A percentile compares a stretch with the other conserved stretches of the same genome.
Conservation (phyloP, 2,797 vertebrate genomes). For the Acrocephalus scirpaceus region DNA sequence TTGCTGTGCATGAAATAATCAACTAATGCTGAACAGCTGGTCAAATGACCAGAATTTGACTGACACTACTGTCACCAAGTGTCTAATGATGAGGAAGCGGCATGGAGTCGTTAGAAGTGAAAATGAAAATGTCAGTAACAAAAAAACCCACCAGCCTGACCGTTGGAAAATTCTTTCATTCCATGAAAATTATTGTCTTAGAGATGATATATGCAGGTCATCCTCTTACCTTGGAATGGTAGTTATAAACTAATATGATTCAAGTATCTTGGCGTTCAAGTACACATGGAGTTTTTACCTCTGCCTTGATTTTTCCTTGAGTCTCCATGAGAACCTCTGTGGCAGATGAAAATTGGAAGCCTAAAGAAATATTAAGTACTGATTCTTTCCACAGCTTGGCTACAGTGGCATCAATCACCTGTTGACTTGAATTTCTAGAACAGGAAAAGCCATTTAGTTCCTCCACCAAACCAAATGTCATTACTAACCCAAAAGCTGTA, state of each 20-base stretch:
- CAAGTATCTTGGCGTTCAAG: not conserved
- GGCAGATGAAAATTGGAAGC: not conserved
- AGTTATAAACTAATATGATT: not conserved
- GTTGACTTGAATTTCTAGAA: not conserved
- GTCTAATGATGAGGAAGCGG: not conserved
- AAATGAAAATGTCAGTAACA: not conserved
- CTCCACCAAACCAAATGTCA: not conserved
- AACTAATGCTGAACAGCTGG: not conserved
- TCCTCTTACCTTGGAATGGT: not conserved
- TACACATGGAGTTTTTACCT: not conserved
- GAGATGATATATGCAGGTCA: not conserved
- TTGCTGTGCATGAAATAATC: not conserved
- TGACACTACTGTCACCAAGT: not conserved
- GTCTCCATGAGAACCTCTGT: not conserved
- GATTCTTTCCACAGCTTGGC: fast-evolving
- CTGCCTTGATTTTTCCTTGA: not conserved
- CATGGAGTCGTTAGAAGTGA: not conserved
- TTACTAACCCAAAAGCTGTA: not conserved
- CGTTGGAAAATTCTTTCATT: not conserved
- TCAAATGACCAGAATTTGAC: conserved; percentile 21
- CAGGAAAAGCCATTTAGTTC: not conserved
- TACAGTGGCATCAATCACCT: not conserved
- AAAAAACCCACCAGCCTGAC: not conserved
- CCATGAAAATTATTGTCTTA: not conserved
- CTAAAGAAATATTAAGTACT: not conserved